phyloP scores from a whole-genome alignment of 2,888 invertebrate genomes.

The Pteria penguin region DNA sequence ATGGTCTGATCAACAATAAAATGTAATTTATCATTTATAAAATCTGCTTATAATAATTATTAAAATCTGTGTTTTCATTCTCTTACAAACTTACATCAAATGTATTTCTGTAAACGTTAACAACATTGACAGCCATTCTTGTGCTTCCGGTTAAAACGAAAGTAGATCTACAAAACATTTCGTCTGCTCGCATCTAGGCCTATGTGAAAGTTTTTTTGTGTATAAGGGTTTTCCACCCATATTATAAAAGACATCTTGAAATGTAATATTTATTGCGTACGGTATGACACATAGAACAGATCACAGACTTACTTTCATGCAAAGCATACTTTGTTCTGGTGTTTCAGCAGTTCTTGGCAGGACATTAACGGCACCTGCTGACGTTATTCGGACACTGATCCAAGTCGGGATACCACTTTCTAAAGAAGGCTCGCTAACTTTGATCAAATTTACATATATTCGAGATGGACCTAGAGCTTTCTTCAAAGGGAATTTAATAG shows the following conservation, averaged over 20 bases:
- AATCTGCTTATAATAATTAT: too few relatives aligned
- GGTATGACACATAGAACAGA: slow-evolving; percentile 14
- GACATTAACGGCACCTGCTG: slow-evolving; percentile 27
- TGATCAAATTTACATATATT: background rate
- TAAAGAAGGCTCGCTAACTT: background rate
- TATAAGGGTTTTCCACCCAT: too few relatives aligned
- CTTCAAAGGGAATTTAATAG: slow-evolving; percentile 31
- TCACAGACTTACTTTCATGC: slow-evolving; percentile 17
- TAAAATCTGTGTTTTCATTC: too few relatives aligned
- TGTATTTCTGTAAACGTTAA: background rate
- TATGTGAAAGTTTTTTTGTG: too few relatives aligned
- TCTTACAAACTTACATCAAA: background rate
- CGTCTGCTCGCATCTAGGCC: background rate
- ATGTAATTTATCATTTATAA: too few relatives aligned
- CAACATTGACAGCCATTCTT: background rate
- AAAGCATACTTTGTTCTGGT: slow-evolving; percentile 1
- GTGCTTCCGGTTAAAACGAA: background rate
- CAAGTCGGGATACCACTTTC: slow-evolving; percentile 15
- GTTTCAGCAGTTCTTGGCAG: slow-evolving; percentile 14
- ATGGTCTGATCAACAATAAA: too few relatives aligned
- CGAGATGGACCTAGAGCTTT: slow-evolving; percentile 16
- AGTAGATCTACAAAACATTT: background rate
- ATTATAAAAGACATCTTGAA: too few relatives aligned
- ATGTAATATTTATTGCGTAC: too few relatives aligned
- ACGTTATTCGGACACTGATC: slow-evolving; percentile 22